These are phyloP conservation scores for Bufo bufo DNA, from an alignment of 2,113 vertebrate genomes.

Conservation along the genomic window DNA sequence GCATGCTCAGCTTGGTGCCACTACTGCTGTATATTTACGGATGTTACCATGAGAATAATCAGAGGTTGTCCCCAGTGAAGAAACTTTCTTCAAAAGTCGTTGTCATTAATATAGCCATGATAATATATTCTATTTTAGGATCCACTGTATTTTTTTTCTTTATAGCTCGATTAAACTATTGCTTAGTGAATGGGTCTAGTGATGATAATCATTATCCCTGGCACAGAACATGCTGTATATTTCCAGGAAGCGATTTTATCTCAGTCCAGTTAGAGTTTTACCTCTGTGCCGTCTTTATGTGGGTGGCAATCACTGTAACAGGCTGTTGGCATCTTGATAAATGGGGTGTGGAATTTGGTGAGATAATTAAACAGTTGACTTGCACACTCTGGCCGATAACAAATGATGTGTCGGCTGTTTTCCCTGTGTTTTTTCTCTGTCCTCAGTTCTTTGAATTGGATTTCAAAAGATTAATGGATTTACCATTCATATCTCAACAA, in stretches of 20 bases:
- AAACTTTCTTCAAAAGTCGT: too few species aligned
- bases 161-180: background rate
- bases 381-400: conserved; percentile 71
- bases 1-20: too few species aligned
- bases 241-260: conserved; percentile 39
- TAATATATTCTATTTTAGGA: background rate
- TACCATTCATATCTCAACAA: conserved; percentile 64
- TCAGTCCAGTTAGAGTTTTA: conserved; percentile 53
- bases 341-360: conserved; percentile 72
- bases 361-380: conserved; percentile 73
- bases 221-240: conserved; percentile 8
- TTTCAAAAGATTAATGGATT: conserved; percentile 72
- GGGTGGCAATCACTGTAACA: conserved; percentile 67
- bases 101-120: background rate
- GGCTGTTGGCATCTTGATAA: conserved; percentile 68
- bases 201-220: conserved; percentile 34
- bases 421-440: conserved; percentile 64
- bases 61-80: too few species aligned
- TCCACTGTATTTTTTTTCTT: background rate
- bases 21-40: too few species aligned
- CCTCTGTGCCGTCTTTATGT: conserved; percentile 61
- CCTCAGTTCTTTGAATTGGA: conserved; percentile 62
- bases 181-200: background rate
- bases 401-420: conserved; percentile 71
- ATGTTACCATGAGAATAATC: too few species aligned